A percentile compares a stretch with the other conserved stretches of the same genome.
phyloP scores from a whole-genome alignment of 2,888 invertebrate genomes.

The Agriotes lineatus region DNA sequence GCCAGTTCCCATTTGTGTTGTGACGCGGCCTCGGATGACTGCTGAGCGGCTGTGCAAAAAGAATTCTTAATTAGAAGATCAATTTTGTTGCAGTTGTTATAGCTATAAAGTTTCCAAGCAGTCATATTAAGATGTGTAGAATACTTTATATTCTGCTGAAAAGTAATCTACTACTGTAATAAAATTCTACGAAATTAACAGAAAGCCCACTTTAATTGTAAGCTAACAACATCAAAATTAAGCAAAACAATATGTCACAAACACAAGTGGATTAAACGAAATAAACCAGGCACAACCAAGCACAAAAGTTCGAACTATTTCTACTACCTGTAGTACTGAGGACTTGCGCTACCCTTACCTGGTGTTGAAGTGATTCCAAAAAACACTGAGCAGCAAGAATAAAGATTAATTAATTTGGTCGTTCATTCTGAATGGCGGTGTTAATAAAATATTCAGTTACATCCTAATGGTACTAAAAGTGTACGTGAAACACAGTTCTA shows the following conservation, averaged over 20 bases:
- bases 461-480: not conserved
- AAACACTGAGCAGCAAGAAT: constrained; percentile 92
- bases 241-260: constrained; percentile 63
- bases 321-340: constrained; percentile 25
- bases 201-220: constrained; percentile 14
- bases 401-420: constrained; percentile 47
- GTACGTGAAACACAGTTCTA: not conserved
- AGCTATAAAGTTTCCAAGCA: not conserved
- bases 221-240: constrained; percentile 50
- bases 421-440: not conserved
- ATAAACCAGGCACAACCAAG: constrained; percentile 53
- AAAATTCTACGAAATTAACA: constrained; percentile 19
- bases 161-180: constrained; percentile 4
- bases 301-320: constrained; percentile 27
- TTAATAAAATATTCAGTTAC: constrained; percentile 7
- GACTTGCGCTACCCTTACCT: constrained; percentile 81
- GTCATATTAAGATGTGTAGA: not conserved
- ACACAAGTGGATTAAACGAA: constrained; percentile 62
- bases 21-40: constrained; percentile 95
- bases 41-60: constrained; percentile 87
- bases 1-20: constrained; percentile 91
- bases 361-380: constrained; percentile 99
- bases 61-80: not conserved
- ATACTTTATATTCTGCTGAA: not conserved
- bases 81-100: not conserved